These are phyloP conservation scores for Drosophila ironensis DNA, from an alignment of 1,140 invertebrate species.

Conservation along the genomic window DNA sequence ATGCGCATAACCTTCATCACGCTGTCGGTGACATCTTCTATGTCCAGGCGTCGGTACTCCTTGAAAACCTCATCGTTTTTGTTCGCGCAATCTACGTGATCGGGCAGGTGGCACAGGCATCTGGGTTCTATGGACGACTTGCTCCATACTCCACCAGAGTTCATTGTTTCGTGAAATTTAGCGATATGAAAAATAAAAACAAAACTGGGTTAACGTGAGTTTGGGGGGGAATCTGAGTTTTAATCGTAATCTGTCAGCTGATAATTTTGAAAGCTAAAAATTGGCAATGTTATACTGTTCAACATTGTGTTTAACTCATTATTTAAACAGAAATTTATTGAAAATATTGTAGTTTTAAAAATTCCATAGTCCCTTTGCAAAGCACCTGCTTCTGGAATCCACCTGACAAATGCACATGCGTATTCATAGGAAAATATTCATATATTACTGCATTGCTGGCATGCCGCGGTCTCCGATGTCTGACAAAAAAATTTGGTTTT, in stretches of 20 bases:
- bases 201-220: too few relatives aligned
- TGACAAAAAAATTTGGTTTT: background rate
- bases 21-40: slow-evolving; percentile 56
- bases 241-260: too few relatives aligned
- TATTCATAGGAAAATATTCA: background rate
- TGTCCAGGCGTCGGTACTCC: slow-evolving; percentile 11
- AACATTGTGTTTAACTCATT: too few relatives aligned
- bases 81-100: background rate
- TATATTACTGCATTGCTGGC: slow-evolving; percentile 16
- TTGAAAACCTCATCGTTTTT: background rate
- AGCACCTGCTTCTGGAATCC: background rate
- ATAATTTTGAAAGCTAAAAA: too few relatives aligned
- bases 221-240: too few relatives aligned
- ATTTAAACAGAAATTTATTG: too few relatives aligned
- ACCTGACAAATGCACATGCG: slow-evolving; percentile 22
- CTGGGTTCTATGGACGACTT: background rate
- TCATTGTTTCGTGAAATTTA: too few relatives aligned
- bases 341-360: too few relatives aligned
- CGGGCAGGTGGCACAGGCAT: slow-evolving; percentile 25
- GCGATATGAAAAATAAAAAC: background rate
- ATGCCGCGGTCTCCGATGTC: slow-evolving; percentile 1
- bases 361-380: too few relatives aligned
- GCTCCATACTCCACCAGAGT: too few relatives aligned
- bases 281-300: too few relatives aligned
- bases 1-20: slow-evolving; percentile 62